Conservation (phyloP, 2,113 vertebrate genomes). For the Hyperopisus bebe region DNA sequence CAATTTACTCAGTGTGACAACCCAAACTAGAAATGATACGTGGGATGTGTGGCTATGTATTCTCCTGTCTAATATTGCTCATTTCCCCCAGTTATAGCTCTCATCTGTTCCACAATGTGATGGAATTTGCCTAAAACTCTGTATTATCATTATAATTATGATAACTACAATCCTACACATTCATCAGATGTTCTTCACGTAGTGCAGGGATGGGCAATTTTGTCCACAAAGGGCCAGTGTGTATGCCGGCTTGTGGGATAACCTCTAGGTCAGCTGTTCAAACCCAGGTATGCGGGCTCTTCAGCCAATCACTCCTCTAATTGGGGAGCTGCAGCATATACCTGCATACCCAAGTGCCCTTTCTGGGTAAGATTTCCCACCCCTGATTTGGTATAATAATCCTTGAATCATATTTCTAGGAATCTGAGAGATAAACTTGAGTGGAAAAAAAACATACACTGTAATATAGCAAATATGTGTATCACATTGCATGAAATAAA, state of each 20-base stretch:
- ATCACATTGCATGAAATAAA: neutral
- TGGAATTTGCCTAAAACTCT: slow-evolving; percentile 8
- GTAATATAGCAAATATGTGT: neutral
- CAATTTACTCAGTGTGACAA: neutral
- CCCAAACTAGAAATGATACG: slow-evolving; percentile 2
- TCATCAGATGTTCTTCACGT: slow-evolving; percentile 9
- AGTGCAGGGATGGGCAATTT: neutral
- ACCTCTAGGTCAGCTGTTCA: no score
- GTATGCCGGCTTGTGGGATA: no score
- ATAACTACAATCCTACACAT: neutral
- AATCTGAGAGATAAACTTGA: neutral
- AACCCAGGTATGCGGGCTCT: no score
- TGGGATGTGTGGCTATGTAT: neutral
- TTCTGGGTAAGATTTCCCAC: no score
- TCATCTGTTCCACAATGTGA: slow-evolving; percentile 8
- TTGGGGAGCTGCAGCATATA: no score
- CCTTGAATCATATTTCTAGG: neutral
- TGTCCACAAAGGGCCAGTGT: no score
- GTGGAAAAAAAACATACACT: neutral
- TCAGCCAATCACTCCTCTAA: no score
- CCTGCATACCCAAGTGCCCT: no score
- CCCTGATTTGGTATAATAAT: neutral
- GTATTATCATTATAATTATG: slow-evolving; percentile 17
- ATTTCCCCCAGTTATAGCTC: neutral
- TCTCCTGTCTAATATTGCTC: neutral